Evolutionary conservation across 2,113 vertebrate species (phyloP).

Genomic region (Fulica atra): DNA sequence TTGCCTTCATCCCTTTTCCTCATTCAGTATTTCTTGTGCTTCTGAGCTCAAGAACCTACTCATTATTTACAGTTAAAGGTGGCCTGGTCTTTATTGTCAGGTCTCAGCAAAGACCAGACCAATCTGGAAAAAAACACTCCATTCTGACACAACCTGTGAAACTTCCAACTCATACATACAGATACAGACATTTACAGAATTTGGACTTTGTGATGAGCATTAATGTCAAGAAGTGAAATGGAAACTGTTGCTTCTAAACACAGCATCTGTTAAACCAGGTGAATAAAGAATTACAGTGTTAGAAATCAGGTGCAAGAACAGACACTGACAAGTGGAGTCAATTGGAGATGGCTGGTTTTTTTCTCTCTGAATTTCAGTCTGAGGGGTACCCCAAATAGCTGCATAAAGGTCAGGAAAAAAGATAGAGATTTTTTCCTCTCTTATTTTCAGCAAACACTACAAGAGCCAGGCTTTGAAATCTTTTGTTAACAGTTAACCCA

Average conservation of each 20-base stretch:
- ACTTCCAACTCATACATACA: not conserved
- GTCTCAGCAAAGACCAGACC: not conserved
- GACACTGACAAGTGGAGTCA: not conserved
- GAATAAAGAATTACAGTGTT: not conserved
- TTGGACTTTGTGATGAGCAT: not conserved
- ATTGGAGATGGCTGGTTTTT: not conserved
- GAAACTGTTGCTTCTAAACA: not conserved
- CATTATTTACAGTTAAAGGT: not conserved
- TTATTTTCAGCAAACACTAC: not conserved
- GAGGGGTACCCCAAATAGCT: not conserved
- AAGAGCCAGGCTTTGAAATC: not conserved
- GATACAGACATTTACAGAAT: not conserved
- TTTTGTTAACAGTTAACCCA: not conserved
- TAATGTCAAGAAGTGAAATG: not conserved
- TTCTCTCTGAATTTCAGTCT: not conserved
- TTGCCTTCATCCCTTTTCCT: not conserved
- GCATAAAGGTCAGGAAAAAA: not conserved
- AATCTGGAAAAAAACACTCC: not conserved
- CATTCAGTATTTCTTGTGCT: not conserved
- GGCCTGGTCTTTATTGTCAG: not conserved
- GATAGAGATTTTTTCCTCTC: not conserved
- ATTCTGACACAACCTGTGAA: not conserved
- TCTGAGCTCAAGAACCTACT: not conserved
- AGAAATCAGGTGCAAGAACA: not conserved
- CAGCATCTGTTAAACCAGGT: not conserved